These are phyloP conservation scores for Schizaphis graminum DNA, from an alignment of 2,888 invertebrate species.

Conservation along the genomic window DNA sequence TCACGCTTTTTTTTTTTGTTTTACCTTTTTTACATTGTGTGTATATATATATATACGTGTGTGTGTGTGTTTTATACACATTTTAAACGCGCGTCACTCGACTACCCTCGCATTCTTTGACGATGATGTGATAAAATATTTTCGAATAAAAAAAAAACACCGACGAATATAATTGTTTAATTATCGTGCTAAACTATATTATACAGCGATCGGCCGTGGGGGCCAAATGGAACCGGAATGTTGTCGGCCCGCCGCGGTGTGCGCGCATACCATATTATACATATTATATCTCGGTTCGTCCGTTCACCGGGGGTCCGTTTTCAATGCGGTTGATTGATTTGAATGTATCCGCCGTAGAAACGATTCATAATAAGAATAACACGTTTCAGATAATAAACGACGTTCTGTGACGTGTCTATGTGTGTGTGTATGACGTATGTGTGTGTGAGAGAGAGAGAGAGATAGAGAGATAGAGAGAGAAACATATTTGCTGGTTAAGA, in stretches of 20 bases:
- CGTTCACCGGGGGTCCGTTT: slow-evolving; percentile 61
- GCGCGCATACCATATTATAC: slow-evolving; percentile 37
- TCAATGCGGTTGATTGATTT: slow-evolving; percentile 59
- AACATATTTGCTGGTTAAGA: not conserved
- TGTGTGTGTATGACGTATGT: not conserved
- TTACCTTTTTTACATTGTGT: not conserved
- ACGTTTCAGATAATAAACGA: slow-evolving; percentile 29
- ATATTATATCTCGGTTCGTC: not conserved
- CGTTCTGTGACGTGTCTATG: not conserved
- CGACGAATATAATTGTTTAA: slow-evolving; percentile 59
- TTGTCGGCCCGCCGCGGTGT: not conserved
- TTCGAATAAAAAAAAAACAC: not conserved
- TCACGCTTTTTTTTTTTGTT: not conserved
- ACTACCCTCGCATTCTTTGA: slow-evolving; percentile 48
- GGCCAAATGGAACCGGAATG: slow-evolving; percentile 60
- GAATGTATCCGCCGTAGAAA: slow-evolving; percentile 24
- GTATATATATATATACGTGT: not conserved
- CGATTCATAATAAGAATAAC: slow-evolving; percentile 43
- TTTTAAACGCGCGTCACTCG: not conserved
- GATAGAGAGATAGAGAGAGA: not conserved
- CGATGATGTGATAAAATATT: slow-evolving; percentile 39
- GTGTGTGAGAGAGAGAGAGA: not conserved
- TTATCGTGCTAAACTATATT: slow-evolving; percentile 53
- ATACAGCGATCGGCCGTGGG: slow-evolving; percentile 38
- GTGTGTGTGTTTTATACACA: too few relatives aligned